Base-by-base conservation (phyloP, 2,888 invertebrate species). In the Mesorhabditis sp. region DNA sequence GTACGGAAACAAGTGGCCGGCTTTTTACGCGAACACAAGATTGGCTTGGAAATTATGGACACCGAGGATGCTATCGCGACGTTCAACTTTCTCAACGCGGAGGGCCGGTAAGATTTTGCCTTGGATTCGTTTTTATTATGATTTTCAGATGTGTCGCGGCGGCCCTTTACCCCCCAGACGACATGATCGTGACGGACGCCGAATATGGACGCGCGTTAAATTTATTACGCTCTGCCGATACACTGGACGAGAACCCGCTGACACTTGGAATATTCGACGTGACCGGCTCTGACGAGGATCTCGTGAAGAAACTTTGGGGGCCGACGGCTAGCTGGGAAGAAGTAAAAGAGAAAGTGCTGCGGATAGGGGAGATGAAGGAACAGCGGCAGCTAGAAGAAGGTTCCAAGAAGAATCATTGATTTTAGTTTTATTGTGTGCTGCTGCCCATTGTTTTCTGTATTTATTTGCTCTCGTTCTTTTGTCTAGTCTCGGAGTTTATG, bases 41-140 rank as follows among this genome's bases (percentile, higher is more conserved):
- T 94, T 42, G 91, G 90, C 82, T 88, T 91, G 7, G 95, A 96
- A 88, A 88, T 95, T 65, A 87, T 94, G 65, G 89, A 92, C 0
- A 92, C 93, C 0, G 91, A 92, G 77, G 91, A 92, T 84, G 96
- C 96, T 0, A 92, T 92, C 81, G 88, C 93, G 3, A 93, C 93
- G 0, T 97, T 93, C 87, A 97, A 96, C 88, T 96, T 94, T 86
- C 88, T 95, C 62, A 92, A 91, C 86, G 90, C 91, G 0, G 96
- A 97, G 86, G 90, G 90, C 66, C 88, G 92, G 72, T 90, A 89
- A 80, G 58, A 13, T 50, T 10, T 50, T 50, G 58, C 58, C n/a
- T 50, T 50, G 7, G n/a, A 13, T 13, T 50, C 58, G 7, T 50
- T n/a, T 10, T 50, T 1, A 50, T 13, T 50, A 13, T 50, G 7